Base-by-base conservation (phyloP, 2,113 vertebrate genomes). In the Oncorhynchus keta region DNA sequence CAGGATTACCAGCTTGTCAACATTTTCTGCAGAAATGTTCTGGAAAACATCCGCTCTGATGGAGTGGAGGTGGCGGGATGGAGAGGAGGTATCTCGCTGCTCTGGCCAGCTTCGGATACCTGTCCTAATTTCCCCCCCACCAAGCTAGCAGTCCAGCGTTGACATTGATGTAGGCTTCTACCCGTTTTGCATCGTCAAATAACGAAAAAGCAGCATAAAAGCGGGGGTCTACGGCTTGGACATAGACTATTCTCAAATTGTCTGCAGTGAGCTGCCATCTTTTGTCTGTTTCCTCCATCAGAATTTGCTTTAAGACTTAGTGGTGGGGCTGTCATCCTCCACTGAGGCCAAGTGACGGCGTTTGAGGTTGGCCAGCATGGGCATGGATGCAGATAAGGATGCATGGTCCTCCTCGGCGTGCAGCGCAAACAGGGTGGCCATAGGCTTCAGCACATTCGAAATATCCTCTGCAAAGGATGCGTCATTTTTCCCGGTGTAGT, bases 351-450 rank as follows among this genome's bases (percentile, higher is more conserved):
- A 49, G 62, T 75, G 73, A 11, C 22, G 14, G 28, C 62, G 28
- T 45, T 75, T 75, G 48, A 75, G 39, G 45, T 75, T 75, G 22
- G 20, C n/a, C n/a, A 65, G 35, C 45, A 75, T 68, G 26, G 74
- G 74, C 18, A 75, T 22, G 7, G 74, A 68, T n/a, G 74, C 64
- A 26, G 74, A 75, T 22, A 66, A 26, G 16, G 74, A 75, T 8
- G 45, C 45, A 11, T 75, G 55, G 45, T 22, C 32, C 57, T 73
- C 72, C 28, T 62, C 3, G 6, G n/a, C 64, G 11, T 39, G 72
- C 28, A 64, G 72, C 61, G 66, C 72, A 45, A 61, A 24, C 16
- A 66, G 59, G 32, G 51, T 74, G 35, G 66, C 49, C 72, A 74
- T 74, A 4, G 55, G 72, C 72, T 73, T 73, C 49, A 72, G 70